Evolutionary conservation across 1,140 invertebrate genomes (phyloP), one percentile per base, ranked within the genome.

Genomic region (Tetramorium alpestre): DNA sequence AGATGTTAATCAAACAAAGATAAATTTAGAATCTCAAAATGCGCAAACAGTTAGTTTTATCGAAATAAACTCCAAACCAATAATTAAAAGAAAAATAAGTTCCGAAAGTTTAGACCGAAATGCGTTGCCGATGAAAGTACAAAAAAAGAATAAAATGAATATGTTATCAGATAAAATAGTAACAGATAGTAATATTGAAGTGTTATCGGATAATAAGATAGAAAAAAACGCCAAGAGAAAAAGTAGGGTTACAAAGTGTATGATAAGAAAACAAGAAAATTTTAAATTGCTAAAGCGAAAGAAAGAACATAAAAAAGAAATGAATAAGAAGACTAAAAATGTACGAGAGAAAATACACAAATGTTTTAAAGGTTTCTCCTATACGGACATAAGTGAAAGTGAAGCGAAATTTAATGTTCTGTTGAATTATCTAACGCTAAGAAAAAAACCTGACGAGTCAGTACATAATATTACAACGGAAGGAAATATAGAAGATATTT

Each of bases 291-390:
- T 38, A 1, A 33, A 28, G 18, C 25, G 6, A 81, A 54, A 10
- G 18, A 70, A 1, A 13, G n/a, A 58, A 54, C 10, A 70, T 11
- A 18, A 76, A 69, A 18, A 76, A 47, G 10, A 67, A 18, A 1
- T 5, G 6, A 78, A 33, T 33, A 33, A 33, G 2, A 1, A 28
- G 0, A 6, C 47, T 41, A 78, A 49, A 41, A 16, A n/a, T 5
- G 22, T 58, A 60, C 73, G 54, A 41, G 13, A 8, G 10, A 87
- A 72, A 28, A 77, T 88, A 11, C 49, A 64, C 3, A 2, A 8
- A 11, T 70, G 8, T 22, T 88, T 88, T 13, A 49, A 65, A 5
- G 18, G 60, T 28, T 28, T 28, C 28, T 3, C 70, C n/a, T 44
- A 22, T 22, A 22, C 22, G 22, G 22, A 22, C 22, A 22, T 22